Conservation (phyloP, 2,888 invertebrate species). For the Zonitis immaculata region DNA sequence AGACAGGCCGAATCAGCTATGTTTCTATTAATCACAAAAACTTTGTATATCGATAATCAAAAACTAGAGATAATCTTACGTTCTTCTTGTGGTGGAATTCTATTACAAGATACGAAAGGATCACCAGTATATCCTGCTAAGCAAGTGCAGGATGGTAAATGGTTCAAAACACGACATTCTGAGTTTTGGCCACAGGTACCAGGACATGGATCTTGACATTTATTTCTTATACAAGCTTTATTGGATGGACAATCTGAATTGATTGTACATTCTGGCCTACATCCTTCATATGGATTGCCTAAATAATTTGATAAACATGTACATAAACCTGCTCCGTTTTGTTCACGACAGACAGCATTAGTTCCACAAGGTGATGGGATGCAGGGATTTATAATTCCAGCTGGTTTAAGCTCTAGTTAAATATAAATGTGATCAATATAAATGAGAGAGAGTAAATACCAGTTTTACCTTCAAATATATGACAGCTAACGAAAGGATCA, state of each 20-base stretch:
- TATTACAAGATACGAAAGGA: slow-evolving; percentile 53
- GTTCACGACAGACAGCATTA: slow-evolving; percentile 57
- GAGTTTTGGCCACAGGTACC: slow-evolving; percentile 63
- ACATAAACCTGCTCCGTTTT: slow-evolving; percentile 52
- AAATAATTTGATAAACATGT: slow-evolving; percentile 57
- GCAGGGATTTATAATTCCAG: slow-evolving; percentile 50
- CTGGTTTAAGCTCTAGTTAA: slow-evolving; percentile 22
- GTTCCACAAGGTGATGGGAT: slow-evolving; percentile 63
- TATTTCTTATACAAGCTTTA: slow-evolving; percentile 61
- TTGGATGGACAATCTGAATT: slow-evolving; percentile 65
- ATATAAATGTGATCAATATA: no score
- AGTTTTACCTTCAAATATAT: slow-evolving; percentile 6
- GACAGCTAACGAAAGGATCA: slow-evolving; percentile 55
- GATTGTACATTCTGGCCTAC: slow-evolving; percentile 60
- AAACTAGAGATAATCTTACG: slow-evolving; percentile 21
- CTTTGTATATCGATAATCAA: background rate
- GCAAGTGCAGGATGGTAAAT: slow-evolving; percentile 61
- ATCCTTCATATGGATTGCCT: slow-evolving; percentile 62
- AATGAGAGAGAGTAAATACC: background rate
- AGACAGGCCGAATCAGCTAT: no score
- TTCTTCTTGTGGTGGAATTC: slow-evolving; percentile 36
- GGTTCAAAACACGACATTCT: slow-evolving; percentile 61
- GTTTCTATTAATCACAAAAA: no score
- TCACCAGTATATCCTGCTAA: slow-evolving; percentile 60
- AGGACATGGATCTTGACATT: slow-evolving; percentile 61